Evolutionary conservation across 2,888 invertebrate genomes (phyloP).

Genomic region (Mellilla xanthometata): DNA sequence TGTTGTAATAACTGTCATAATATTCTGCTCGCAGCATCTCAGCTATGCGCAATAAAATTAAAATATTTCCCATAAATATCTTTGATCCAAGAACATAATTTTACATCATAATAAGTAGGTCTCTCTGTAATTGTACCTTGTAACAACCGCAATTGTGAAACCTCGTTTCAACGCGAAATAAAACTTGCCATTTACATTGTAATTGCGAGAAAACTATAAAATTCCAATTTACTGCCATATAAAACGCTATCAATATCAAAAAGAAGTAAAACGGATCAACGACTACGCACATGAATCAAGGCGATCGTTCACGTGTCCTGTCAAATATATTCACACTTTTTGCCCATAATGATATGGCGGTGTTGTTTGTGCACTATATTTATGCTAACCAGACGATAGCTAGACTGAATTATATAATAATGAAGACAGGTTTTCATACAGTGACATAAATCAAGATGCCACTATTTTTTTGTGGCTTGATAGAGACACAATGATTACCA

Average conservation of each 20-base stretch:
- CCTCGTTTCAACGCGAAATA: slow-evolving; percentile 20
- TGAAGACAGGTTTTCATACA: slow-evolving; percentile 24
- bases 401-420: slow-evolving; percentile 35
- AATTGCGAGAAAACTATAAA: slow-evolving; percentile 26
- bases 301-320: slow-evolving; percentile 12
- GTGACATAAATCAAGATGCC: slow-evolving; percentile 47
- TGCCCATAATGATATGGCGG: slow-evolving; percentile 24
- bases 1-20: slow-evolving; percentile 8
- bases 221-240: slow-evolving; percentile 16
- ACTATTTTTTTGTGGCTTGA: slow-evolving; percentile 27
- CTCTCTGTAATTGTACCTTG: slow-evolving; percentile 6
- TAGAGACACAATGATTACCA: slow-evolving; percentile 46
- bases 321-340: slow-evolving; percentile 30
- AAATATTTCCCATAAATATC: slow-evolving; percentile 6
- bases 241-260: slow-evolving; percentile 17
- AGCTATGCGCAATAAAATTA: background rate
- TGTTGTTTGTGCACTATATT: slow-evolving; percentile 29
- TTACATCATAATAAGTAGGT: slow-evolving; percentile 3
- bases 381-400: slow-evolving; percentile 41
- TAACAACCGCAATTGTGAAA: slow-evolving; percentile 10
- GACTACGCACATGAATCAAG: slow-evolving; percentile 3
- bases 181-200: slow-evolving; percentile 24
- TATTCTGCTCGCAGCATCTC: background rate
- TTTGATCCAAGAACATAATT: slow-evolving; percentile 8
- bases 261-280: slow-evolving; percentile 15